A percentile compares a stretch with the other conserved stretches of the same genome.
These are phyloP conservation scores for Mesorhabditis spiculigera DNA, from an alignment of 2,888 invertebrate genomes.

Conservation along the genomic window DNA sequence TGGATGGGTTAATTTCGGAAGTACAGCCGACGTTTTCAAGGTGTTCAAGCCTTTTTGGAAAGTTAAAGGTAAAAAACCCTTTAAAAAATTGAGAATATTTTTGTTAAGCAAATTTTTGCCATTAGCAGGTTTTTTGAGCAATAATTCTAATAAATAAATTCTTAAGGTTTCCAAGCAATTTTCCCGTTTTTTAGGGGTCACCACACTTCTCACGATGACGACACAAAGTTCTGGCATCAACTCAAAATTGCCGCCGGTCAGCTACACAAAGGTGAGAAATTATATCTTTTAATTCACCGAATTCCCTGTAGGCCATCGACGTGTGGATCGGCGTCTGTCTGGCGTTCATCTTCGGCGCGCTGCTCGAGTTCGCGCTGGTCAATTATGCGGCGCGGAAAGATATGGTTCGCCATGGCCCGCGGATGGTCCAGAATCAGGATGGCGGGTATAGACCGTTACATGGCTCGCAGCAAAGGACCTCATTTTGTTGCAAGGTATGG, in stretches of 20 bases:
- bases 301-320: constrained; percentile 48
- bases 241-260: constrained; percentile 54
- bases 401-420: constrained; percentile 25
- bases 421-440: constrained; percentile 27
- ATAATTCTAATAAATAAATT: no score
- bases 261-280: constrained; percentile 38
- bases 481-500: constrained; percentile 41
- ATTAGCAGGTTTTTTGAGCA: no score
- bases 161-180: neutral
- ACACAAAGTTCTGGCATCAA: constrained; percentile 57
- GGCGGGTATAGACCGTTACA: constrained; percentile 27
- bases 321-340: constrained; percentile 57
- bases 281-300: neutral
- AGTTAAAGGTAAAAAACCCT: no score
- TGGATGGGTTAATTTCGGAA: no score
- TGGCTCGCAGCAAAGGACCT: constrained; percentile 31
- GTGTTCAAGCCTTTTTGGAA: no score
- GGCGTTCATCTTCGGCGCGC: constrained; percentile 54
- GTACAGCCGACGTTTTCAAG: no score
- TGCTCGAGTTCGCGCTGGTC: constrained; percentile 55
- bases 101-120: no score
- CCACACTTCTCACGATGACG: constrained; percentile 93
- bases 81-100: no score
- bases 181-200: constrained; percentile 71
- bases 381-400: constrained; percentile 55